These are phyloP conservation scores for Meriones unguiculatus DNA, from an alignment of 2,113 vertebrate species.

Conservation along the genomic window DNA sequence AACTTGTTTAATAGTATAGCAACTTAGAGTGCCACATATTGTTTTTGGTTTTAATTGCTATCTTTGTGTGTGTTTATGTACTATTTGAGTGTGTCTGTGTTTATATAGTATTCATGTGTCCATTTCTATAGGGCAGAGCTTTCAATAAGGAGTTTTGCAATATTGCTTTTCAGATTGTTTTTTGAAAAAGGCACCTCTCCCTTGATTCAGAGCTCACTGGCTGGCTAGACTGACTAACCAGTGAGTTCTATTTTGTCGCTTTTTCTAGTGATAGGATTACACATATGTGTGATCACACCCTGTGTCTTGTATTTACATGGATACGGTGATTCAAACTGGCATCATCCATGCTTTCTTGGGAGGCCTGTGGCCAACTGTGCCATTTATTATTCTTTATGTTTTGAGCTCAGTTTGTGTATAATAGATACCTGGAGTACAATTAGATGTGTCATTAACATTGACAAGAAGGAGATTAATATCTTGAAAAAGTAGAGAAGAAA, in stretches of 20 bases:
- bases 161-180: background rate
- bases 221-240: background rate
- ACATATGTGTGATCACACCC: background rate
- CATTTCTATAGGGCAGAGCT: background rate
- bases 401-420: background rate
- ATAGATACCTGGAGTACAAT: slow-evolving; percentile 3
- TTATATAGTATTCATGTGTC: background rate
- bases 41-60: background rate
- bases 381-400: background rate
- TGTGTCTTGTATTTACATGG: background rate
- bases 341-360: background rate
- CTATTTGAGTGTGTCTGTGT: accelerated
- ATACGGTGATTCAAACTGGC: background rate
- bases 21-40: background rate
- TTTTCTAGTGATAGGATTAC: background rate
- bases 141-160: background rate
- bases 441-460: background rate
- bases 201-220: too few species aligned
- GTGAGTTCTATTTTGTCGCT: background rate
- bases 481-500: background rate
- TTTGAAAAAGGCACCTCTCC: background rate
- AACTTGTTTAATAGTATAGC: background rate
- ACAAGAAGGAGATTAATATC: background rate
- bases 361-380: background rate
- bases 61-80: background rate